phyloP scores from a whole-genome alignment of 2,797 vertebrate genomes.

The Oreortyx pictus region DNA sequence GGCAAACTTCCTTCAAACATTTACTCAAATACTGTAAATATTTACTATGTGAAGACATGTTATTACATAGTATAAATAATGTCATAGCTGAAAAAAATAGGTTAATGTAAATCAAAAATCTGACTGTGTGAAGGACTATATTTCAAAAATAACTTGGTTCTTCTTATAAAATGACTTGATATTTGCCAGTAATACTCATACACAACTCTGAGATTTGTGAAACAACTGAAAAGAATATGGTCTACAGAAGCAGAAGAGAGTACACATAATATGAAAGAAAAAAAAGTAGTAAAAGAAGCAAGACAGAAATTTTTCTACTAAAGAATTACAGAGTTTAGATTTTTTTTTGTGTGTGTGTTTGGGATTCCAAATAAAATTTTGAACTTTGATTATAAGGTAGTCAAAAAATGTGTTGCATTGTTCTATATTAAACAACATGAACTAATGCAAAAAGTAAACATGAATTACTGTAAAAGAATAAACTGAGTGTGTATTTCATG shows the following conservation, averaged over 20 bases:
- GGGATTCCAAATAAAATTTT: not conserved
- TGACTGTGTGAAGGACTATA: not conserved
- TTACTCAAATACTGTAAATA: slow-evolving; percentile 9
- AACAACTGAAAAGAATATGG: not conserved
- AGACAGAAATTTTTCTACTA: not conserved
- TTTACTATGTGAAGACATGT: not conserved
- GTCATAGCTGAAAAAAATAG: not conserved
- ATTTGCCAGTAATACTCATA: not conserved
- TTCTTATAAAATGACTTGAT: not conserved
- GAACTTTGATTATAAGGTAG: not conserved
- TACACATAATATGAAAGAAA: not conserved
- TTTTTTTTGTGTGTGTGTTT: not conserved
- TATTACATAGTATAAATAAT: not conserved
- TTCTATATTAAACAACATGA: not conserved
- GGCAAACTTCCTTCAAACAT: not conserved
- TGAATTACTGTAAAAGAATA: not conserved
- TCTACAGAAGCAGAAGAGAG: not conserved
- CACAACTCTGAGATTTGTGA: not conserved
- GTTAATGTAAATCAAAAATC: not conserved
- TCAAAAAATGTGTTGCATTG: not conserved
- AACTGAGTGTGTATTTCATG: not conserved
- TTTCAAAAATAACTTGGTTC: not conserved
- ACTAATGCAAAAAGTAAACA: not conserved
- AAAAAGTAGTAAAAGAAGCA: not conserved
- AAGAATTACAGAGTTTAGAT: not conserved